A percentile compares a stretch with the other conserved stretches of the same genome.
Evolutionary conservation across 2,797 vertebrate genomes (phyloP).

Genomic region (Gila robusta): DNA sequence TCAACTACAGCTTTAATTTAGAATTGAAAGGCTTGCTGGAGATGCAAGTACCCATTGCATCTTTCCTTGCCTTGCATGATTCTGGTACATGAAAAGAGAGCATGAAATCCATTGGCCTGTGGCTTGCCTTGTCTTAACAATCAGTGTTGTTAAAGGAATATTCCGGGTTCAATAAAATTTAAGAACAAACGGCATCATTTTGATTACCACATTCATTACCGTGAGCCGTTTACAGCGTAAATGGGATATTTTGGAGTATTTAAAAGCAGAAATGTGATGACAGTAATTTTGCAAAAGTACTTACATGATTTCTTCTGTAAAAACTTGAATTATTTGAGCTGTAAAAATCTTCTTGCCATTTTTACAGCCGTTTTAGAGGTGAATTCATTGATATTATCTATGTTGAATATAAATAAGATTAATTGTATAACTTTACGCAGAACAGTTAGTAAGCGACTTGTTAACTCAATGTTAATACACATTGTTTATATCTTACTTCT

Average conservation of each 20-base stretch:
- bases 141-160: slow-evolving; percentile 6
- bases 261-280: neutral
- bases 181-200: neutral
- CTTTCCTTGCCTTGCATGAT: slow-evolving; percentile 43
- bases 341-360: neutral
- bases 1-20: neutral
- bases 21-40: slow-evolving; percentile 1
- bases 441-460: neutral
- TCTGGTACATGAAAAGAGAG: neutral
- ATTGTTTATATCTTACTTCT: neutral
- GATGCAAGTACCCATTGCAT: slow-evolving; percentile 18
- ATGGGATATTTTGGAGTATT: too few species aligned
- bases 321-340: neutral
- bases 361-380: neutral
- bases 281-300: neutral
- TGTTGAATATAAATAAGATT: neutral
- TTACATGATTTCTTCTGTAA: neutral
- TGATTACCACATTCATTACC: neutral
- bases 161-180: neutral
- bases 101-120: slow-evolving; percentile 38
- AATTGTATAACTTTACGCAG: neutral
- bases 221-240: neutral
- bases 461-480: neutral
- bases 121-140: slow-evolving; percentile 26
- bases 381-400: too few species aligned